Evolutionary conservation across 2,888 invertebrate species (phyloP).

Genomic region (Prenolepis imparis): DNA sequence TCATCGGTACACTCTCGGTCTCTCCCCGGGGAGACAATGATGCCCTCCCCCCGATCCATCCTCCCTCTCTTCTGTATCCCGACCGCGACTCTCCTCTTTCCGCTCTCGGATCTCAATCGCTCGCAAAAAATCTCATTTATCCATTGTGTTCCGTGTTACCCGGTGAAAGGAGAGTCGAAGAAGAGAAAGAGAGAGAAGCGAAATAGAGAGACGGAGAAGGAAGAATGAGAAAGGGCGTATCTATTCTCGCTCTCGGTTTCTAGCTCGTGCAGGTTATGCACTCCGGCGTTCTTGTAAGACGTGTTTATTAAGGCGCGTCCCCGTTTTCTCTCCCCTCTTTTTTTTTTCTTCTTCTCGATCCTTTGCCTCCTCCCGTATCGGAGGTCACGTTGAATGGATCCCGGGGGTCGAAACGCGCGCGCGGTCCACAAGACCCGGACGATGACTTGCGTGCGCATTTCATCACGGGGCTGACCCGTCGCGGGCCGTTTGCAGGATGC

Average conservation of each 20-base stretch:
- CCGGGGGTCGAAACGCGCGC: conserved; percentile 51
- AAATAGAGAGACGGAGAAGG: conserved; percentile 17
- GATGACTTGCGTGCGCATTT: conserved; percentile 59
- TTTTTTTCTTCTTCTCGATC: conserved; percentile 50
- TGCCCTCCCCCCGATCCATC: conserved; percentile 70
- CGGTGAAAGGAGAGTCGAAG: conserved; percentile 63
- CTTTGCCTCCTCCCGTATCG: conserved; percentile 44
- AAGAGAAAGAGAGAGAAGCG: conserved; percentile 36
- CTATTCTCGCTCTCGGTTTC: conserved; percentile 55
- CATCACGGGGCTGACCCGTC: conserved; percentile 33
- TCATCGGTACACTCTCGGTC: conserved; percentile 82
- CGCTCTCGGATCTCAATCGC: conserved; percentile 83
- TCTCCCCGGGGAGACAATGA: conserved; percentile 83
- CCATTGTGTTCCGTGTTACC: conserved; percentile 82
- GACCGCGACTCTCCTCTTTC: conserved; percentile 56
- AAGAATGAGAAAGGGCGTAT: conserved; percentile 32
- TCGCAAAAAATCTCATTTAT: conserved; percentile 86
- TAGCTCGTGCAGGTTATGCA: conserved; percentile 82
- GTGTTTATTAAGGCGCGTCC: conserved; percentile 80
- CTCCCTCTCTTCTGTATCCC: conserved; percentile 63
- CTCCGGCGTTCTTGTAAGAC: conserved; percentile 74
- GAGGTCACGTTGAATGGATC: conserved; percentile 59
- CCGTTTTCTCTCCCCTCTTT: conserved; percentile 50
- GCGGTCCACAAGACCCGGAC: conserved; percentile 38
- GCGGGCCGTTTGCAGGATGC: conserved; percentile 21